Conservation (phyloP, 1,140 invertebrate genomes). For the Akabosia matsudoensis region DNA sequence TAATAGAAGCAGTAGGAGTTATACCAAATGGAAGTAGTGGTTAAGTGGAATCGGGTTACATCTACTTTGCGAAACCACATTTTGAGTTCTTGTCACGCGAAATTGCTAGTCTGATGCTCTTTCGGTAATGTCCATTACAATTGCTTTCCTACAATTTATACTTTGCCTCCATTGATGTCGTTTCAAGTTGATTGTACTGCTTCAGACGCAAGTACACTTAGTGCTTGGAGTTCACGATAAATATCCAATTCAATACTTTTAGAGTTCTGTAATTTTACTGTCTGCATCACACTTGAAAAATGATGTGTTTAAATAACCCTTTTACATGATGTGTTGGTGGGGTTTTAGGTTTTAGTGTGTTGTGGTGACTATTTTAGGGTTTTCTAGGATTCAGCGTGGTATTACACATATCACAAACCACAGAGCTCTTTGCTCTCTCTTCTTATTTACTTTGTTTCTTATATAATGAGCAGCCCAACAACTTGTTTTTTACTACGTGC, state of each 20-base stretch:
- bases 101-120: background rate
- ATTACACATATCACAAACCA: background rate
- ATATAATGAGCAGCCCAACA: background rate
- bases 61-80: background rate
- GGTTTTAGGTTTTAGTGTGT: background rate
- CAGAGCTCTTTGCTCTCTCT: background rate
- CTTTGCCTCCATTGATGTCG: background rate
- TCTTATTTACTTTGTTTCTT: background rate
- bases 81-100: background rate
- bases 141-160: background rate
- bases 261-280: background rate
- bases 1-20: background rate
- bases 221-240: too few species aligned
- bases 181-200: too few species aligned
- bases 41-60: slow-evolving; percentile 3
- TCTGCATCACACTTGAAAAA: background rate
- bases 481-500: too few species aligned
- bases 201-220: too few species aligned
- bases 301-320: background rate
- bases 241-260: too few species aligned
- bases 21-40: background rate
- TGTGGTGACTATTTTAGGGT: background rate
- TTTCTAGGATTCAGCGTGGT: background rate
- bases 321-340: background rate
- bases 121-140: background rate